phyloP scores from a whole-genome alignment of 2,113 vertebrate genomes.

The Crypturellus undulatus region DNA sequence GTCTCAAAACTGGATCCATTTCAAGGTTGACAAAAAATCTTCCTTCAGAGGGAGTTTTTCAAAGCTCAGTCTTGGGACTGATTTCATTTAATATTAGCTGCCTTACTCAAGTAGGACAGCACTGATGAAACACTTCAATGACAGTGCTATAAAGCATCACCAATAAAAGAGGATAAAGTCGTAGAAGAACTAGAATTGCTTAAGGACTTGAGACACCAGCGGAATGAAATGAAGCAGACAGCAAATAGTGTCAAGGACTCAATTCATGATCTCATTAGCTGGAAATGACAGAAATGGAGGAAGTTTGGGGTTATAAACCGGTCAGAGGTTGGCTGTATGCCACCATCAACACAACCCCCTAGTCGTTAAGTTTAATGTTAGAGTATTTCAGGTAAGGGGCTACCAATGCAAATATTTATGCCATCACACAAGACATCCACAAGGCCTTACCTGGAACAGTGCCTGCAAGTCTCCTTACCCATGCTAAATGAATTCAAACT shows the following conservation, averaged over 20 bases:
- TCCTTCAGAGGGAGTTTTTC: neutral
- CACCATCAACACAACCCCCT: neutral
- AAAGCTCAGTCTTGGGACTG: neutral
- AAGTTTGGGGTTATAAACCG: neutral
- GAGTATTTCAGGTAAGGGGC: neutral
- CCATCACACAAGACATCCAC: neutral
- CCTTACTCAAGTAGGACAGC: neutral
- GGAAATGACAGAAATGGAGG: neutral
- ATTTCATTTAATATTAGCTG: neutral
- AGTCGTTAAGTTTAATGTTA: neutral
- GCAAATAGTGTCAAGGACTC: neutral
- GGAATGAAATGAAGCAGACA: neutral
- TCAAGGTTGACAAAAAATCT: neutral
- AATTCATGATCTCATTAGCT: neutral
- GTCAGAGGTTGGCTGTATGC: neutral
- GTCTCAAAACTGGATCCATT: neutral
- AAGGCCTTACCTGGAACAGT: neutral
- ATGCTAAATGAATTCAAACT: neutral
- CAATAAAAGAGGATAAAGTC: neutral
- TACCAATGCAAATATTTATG: neutral
- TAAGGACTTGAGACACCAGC: neutral
- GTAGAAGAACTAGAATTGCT: neutral
- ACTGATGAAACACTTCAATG: neutral
- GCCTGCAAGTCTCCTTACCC: neutral
- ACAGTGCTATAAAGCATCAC: neutral